Conservation (phyloP, 2,113 vertebrate species). For the Daphoenositta chrysoptera region DNA sequence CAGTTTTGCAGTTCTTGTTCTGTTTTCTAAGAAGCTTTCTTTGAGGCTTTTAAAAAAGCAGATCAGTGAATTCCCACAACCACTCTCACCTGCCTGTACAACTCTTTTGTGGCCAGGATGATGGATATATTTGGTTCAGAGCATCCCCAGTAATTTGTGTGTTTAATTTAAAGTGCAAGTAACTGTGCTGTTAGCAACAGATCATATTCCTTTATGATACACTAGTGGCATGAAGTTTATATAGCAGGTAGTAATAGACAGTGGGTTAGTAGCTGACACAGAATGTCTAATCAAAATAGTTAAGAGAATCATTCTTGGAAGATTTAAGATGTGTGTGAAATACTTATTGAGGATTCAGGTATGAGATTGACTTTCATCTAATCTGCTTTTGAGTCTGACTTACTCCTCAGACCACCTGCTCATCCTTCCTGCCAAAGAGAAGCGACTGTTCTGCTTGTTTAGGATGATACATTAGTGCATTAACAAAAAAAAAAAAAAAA, state of each 20-base stretch:
- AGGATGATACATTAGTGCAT: neutral
- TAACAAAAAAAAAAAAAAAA: neutral
- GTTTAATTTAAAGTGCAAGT: neutral
- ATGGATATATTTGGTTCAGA: neutral
- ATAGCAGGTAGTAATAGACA: neutral
- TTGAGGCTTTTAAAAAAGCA: neutral
- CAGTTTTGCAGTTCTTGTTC: neutral
- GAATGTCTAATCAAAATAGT: neutral
- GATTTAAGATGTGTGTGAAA: neutral
- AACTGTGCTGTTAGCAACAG: neutral
- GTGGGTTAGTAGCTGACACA: neutral
- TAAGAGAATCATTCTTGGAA: neutral
- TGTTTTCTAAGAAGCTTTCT: neutral
- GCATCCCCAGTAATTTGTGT: neutral
- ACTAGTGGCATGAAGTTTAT: neutral
- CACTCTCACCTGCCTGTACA: neutral
- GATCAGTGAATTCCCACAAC: neutral
- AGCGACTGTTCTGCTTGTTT: neutral
- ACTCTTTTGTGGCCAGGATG: neutral
- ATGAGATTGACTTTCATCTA: neutral
- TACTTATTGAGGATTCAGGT: neutral
- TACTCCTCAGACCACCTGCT: neutral
- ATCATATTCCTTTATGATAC: neutral
- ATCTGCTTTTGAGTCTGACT: neutral
- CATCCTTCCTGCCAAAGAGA: neutral